phyloP scores from a whole-genome alignment of 2,888 invertebrate genomes.

The Amphipoea oculea region DNA sequence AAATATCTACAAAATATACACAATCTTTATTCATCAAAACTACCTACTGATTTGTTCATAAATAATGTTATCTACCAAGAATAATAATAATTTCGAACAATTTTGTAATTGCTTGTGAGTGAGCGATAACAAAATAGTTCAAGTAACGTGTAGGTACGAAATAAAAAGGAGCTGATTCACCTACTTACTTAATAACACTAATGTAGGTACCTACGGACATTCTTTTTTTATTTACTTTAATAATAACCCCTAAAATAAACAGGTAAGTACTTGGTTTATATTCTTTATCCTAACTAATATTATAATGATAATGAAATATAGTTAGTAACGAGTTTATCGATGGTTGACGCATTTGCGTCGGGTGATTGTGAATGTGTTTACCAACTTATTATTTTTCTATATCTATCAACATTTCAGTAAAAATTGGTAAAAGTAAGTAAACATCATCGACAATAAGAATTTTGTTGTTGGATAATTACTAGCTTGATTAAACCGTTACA shows the following conservation, averaged over 20 bases:
- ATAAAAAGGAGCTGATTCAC: conserved; percentile 1
- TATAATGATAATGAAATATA: background rate
- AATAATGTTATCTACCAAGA: background rate
- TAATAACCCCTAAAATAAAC: background rate
- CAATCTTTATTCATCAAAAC: conserved; percentile 17
- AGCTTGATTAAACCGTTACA: background rate
- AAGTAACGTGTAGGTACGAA: background rate
- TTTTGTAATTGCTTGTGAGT: background rate
- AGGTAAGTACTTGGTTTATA: background rate
- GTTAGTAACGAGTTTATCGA: background rate
- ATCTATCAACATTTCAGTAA: background rate
- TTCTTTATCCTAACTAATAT: no score
- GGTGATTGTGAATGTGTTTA: background rate
- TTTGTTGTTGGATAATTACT: background rate
- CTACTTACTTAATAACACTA: background rate
- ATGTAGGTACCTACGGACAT: background rate
- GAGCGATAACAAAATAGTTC: conserved; percentile 13
- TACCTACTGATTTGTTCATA: background rate
- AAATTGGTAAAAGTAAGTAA: background rate
- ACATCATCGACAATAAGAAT: background rate
- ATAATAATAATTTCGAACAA: background rate
- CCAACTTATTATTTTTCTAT: background rate
- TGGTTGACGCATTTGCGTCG: conserved; percentile 3
- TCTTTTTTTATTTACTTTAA: background rate
- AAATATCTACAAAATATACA: conserved; percentile 13